Percentiles rank a stretch among this genome's conserved stretches.
Evolutionary conservation across 2,797 vertebrate species (phyloP).

Genomic region (Muraenolepis orangiensis): DNA sequence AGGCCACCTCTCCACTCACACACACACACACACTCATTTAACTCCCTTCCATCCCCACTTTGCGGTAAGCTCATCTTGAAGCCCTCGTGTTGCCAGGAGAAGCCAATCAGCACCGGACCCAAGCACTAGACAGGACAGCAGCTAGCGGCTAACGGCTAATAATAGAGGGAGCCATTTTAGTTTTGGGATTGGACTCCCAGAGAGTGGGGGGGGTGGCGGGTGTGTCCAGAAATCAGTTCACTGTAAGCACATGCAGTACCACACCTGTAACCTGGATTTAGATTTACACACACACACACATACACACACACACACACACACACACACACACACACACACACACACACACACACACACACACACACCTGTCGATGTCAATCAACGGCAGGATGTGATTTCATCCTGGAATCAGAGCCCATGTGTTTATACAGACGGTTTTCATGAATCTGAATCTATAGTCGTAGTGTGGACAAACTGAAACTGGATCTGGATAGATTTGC

Average conservation of each 20-base stretch:
- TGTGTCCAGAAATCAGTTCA: neutral
- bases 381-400: neutral
- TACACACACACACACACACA: too few relatives aligned
- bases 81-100: slow-evolving; percentile 32
- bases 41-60: slow-evolving; percentile 4
- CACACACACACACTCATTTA: slow-evolving; percentile 12
- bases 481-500: neutral
- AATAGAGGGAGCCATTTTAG: slow-evolving; percentile 55
- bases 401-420: neutral
- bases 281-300: neutral
- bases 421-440: neutral
- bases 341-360: neutral
- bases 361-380: too few relatives aligned
- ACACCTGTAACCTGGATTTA: neutral
- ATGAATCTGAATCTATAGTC: neutral
- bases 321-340: neutral
- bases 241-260: neutral
- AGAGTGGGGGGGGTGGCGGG: neutral
- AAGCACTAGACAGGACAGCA: neutral
- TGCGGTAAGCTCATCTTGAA: slow-evolving; percentile 44
- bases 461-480: neutral
- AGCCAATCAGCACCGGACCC: slow-evolving; percentile 28
- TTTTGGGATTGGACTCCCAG: slow-evolving; percentile 46
- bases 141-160: slow-evolving; percentile 54
- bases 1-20: neutral